Percentiles rank a stretch among this genome's conserved stretches.
Conservation (phyloP, 1,140 invertebrate genomes). For the Trypoxylus dichotomus region DNA sequence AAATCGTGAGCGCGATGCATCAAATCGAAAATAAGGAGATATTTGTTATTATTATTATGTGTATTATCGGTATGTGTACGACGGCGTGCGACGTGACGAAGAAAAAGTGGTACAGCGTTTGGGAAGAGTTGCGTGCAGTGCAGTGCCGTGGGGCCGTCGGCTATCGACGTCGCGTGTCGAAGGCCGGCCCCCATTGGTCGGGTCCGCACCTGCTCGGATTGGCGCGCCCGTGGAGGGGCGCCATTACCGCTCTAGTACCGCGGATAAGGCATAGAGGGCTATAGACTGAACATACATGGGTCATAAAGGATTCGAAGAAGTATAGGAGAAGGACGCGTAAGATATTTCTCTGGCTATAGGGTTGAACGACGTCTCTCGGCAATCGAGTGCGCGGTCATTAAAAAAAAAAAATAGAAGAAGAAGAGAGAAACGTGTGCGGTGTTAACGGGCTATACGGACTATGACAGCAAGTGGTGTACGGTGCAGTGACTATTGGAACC, state of each 20-base stretch:
- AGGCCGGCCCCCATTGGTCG: conserved; percentile 49
- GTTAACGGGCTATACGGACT: conserved; percentile 40
- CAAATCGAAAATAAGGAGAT: neutral
- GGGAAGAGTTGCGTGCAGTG: conserved; percentile 33
- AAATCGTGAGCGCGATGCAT: neutral
- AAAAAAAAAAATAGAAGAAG: conserved; percentile 16
- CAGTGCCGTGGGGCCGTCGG: conserved; percentile 36
- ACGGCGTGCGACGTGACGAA: neutral
- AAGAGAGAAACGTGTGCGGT: conserved; percentile 38
- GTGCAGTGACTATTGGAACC: conserved; percentile 46
- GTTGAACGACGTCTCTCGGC: conserved; percentile 46
- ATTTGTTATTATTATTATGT: neutral
- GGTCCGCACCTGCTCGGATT: conserved; percentile 53
- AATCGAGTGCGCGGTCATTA: conserved; percentile 48
- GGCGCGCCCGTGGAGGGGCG: conserved; percentile 55
- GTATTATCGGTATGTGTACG: neutral
- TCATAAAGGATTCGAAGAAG: conserved; percentile 69
- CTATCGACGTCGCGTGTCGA: conserved; percentile 47
- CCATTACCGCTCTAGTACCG: conserved; percentile 67
- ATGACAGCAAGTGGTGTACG: conserved; percentile 49
- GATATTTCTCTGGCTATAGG: conserved; percentile 54
- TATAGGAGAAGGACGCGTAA: conserved; percentile 67
- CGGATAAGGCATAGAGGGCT: conserved; percentile 66
- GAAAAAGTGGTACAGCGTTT: conserved; percentile 13
- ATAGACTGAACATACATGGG: conserved; percentile 68